phyloP scores from a whole-genome alignment of 2,888 invertebrate species.

The Pristionchus mayeri region DNA sequence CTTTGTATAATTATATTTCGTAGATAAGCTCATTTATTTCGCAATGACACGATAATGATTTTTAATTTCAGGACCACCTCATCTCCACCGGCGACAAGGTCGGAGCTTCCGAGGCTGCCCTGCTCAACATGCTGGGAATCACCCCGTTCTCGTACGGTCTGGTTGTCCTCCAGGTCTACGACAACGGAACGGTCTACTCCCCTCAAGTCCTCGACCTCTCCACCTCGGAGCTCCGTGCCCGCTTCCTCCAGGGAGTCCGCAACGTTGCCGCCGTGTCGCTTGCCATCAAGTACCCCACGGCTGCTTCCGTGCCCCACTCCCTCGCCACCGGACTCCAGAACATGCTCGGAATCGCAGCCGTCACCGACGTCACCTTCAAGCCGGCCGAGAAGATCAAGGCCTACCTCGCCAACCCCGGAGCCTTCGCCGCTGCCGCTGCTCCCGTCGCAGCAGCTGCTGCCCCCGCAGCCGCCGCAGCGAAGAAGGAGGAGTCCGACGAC shows the following conservation, averaged over 20 bases:
- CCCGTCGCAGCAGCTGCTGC: constrained; percentile 83
- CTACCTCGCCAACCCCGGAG: constrained; percentile 86
- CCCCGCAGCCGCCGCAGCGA: constrained; percentile 82
- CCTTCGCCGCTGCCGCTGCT: constrained; percentile 86
- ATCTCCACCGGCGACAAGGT: constrained; percentile 93
- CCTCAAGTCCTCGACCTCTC: constrained; percentile 96
- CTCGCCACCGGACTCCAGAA: constrained; percentile 98
- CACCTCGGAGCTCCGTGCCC: too few relatives aligned
- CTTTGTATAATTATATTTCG: too few relatives aligned
- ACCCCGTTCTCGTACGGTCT: constrained; percentile 99
- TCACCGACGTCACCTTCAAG: constrained; percentile 94
- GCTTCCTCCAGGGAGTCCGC: constrained; percentile 78
- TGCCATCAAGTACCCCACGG: constrained; percentile 83
- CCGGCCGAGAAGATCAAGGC: constrained; percentile 82
- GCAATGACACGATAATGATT: too few relatives aligned
- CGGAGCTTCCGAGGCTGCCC: constrained; percentile 97
- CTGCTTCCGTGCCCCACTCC: constrained; percentile 91
- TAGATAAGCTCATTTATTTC: too few relatives aligned
- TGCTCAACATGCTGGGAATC: constrained; percentile 99
- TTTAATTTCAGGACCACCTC: constrained; percentile 79
- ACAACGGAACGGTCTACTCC: constrained; percentile 96
- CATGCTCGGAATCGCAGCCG: constrained; percentile 94
- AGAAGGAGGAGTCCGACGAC: constrained; percentile 90
- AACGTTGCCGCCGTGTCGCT: constrained; percentile 92
- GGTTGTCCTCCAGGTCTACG: constrained; percentile 90